These are phyloP conservation scores for Tachysurus vachellii DNA, from an alignment of 2,113 vertebrate genomes.

Conservation along the genomic window DNA sequence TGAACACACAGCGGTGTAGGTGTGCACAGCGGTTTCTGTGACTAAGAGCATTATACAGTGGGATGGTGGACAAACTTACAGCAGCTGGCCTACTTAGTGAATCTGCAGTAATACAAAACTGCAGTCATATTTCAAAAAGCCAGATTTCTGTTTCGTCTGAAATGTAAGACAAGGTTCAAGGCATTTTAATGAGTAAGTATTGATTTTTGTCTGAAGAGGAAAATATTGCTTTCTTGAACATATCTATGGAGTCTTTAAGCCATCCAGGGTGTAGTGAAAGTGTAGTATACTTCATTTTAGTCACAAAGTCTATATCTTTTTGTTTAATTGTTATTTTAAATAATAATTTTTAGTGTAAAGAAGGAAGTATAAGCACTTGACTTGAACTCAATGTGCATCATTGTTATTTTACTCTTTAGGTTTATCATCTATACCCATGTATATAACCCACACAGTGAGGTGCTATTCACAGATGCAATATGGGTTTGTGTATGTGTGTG, in stretches of 20 bases:
- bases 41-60: neutral
- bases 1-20: neutral
- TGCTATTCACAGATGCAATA: neutral
- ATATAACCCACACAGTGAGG: neutral
- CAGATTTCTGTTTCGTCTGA: neutral
- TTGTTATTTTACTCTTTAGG: neutral
- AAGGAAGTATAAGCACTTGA: neutral
- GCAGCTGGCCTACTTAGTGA: slow-evolving; percentile 8
- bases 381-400: neutral
- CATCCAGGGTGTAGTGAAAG: neutral
- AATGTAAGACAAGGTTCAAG: neutral
- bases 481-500: neutral
- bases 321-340: neutral
- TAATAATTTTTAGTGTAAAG: neutral
- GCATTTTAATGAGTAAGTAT: neutral
- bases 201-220: slow-evolving; percentile 3
- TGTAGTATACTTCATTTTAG: neutral
- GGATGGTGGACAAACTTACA: neutral
- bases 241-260: neutral
- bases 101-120: neutral
- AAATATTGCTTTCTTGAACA: neutral
- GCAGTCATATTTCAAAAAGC: neutral
- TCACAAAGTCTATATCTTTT: neutral
- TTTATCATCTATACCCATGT: neutral
- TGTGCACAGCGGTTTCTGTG: neutral